Conservation (phyloP, 2,113 vertebrate species). For the Chionodraco myersi region DNA sequence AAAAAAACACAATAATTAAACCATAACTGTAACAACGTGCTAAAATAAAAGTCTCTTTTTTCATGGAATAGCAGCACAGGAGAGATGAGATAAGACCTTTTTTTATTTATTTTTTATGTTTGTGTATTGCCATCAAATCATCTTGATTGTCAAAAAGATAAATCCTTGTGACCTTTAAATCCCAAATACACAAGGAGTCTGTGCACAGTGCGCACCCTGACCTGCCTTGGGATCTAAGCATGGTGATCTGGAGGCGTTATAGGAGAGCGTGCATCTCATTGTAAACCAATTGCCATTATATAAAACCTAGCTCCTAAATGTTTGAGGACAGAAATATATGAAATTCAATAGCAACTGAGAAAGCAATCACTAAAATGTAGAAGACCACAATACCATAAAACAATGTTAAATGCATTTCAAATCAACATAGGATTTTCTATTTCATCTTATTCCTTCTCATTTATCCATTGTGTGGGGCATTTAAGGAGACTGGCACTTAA, state of each 20-base stretch:
- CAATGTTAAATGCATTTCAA: constrained; percentile 28
- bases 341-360: neutral
- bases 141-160: constrained; percentile 50
- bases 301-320: constrained; percentile 8
- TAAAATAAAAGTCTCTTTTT: neutral
- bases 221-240: constrained; percentile 24
- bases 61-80: neutral
- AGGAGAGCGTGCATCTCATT: constrained; percentile 7
- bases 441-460: constrained; percentile 25
- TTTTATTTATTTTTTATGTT: constrained; percentile 5
- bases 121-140: constrained; percentile 63
- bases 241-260: constrained; percentile 8
- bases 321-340: neutral
- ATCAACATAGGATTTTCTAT: constrained; percentile 43
- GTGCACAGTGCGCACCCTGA: constrained; percentile 1
- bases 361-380: constrained; percentile 41
- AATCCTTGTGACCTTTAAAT: constrained; percentile 67
- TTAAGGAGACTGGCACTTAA: constrained; percentile 15
- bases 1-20: too few relatives aligned
- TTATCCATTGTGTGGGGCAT: constrained; percentile 5
- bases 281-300: constrained; percentile 26
- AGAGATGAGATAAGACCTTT: too few relatives aligned
- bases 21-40: neutral
- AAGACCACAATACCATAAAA: neutral
- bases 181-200: constrained; percentile 54